Conservation (phyloP, 2,113 vertebrate genomes). For the Dromaius novaehollandiae region DNA sequence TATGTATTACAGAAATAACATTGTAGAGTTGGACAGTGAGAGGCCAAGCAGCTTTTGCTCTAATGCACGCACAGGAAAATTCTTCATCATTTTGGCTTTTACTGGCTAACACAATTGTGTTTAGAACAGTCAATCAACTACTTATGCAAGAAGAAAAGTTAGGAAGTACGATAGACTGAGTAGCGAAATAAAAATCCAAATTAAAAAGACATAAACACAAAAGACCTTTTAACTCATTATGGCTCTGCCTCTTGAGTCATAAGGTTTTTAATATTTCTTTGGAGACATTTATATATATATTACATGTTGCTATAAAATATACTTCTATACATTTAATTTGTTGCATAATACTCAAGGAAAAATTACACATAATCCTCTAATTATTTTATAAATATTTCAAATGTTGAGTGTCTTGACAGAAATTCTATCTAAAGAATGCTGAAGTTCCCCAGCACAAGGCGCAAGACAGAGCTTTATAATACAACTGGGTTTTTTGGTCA, state of each 20-base stretch:
- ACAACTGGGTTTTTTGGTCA: neutral
- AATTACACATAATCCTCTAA: neutral
- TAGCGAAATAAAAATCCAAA: slow-evolving; percentile 1
- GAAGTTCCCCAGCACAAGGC: neutral
- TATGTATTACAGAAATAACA: neutral
- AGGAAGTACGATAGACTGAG: neutral
- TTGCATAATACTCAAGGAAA: neutral
- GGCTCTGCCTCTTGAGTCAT: neutral
- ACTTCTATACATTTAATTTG: neutral
- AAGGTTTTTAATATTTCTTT: neutral
- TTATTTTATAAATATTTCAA: slow-evolving; percentile 7
- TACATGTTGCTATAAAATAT: neutral
- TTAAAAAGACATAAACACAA: slow-evolving; percentile 19
- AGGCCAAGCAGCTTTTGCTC: neutral
- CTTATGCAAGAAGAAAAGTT: slow-evolving; percentile 3
- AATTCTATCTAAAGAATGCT: neutral
- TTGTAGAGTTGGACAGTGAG: neutral
- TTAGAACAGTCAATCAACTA: slow-evolving; percentile 19
- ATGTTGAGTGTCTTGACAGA: neutral
- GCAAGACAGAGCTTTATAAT: neutral
- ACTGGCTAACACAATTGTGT: slow-evolving; percentile 15
- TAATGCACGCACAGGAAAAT: neutral
- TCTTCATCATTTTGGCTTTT: neutral
- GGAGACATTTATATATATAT: neutral
- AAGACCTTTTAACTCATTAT: neutral